Conservation (phyloP, 2,888 invertebrate species). For the Polylopha cassiicola region DNA sequence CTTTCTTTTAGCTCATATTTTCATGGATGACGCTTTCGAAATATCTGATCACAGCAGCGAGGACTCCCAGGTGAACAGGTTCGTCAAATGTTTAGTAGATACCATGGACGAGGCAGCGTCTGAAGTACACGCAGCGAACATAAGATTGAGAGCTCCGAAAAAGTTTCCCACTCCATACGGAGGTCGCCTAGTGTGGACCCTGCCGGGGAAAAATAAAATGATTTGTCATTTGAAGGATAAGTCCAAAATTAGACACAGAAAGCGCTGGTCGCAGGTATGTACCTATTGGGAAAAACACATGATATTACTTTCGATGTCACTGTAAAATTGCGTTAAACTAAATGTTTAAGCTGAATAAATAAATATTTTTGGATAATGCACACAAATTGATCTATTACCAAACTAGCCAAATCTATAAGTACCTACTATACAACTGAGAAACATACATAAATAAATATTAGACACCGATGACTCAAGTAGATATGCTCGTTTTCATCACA, state of each 20-base stretch:
- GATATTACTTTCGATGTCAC: too few relatives aligned
- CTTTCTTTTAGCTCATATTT: slow-evolving; percentile 81
- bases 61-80: slow-evolving; percentile 87
- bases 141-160: slow-evolving; percentile 80
- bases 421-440: too few relatives aligned
- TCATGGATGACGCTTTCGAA: slow-evolving; percentile 91
- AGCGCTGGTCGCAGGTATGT: slow-evolving; percentile 92
- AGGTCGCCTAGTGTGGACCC: slow-evolving; percentile 87
- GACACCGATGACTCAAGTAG: too few relatives aligned
- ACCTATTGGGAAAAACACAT: not conserved
- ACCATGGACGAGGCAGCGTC: slow-evolving; percentile 86
- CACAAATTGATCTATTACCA: too few relatives aligned
- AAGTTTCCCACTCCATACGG: slow-evolving; percentile 91
- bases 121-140: slow-evolving; percentile 81
- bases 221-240: slow-evolving; percentile 94
- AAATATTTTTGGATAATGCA: too few relatives aligned
- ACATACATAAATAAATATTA: too few relatives aligned
- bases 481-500: too few relatives aligned
- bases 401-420: too few relatives aligned
- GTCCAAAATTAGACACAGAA: slow-evolving; percentile 90
- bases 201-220: slow-evolving; percentile 91
- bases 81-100: slow-evolving; percentile 84
- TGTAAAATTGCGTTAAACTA: too few relatives aligned
- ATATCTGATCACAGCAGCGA: slow-evolving; percentile 78
- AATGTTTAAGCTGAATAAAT: too few relatives aligned